Evolutionary conservation across 2,113 vertebrate species (phyloP).

Genomic region (Gallinago paraguaiae): DNA sequence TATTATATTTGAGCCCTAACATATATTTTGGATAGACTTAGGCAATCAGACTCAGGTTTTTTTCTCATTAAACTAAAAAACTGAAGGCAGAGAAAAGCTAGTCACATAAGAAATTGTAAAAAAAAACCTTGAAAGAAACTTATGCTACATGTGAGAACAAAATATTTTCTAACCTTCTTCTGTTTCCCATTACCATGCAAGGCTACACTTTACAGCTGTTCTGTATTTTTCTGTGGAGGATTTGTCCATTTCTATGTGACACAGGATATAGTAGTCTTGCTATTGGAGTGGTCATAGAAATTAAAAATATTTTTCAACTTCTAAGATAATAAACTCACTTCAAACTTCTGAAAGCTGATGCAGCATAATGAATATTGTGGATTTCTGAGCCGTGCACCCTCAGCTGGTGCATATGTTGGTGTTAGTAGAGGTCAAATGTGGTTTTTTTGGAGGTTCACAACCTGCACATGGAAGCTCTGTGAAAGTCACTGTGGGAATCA

Average conservation of each 20-base stretch:
- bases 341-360: not conserved
- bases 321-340: not conserved
- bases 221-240: not conserved
- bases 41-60: not conserved
- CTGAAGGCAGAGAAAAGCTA: not conserved
- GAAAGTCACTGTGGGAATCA: not conserved
- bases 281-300: not conserved
- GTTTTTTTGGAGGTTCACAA: not conserved
- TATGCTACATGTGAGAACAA: not conserved
- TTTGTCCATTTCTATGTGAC: not conserved
- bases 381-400: not conserved
- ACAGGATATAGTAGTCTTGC: not conserved
- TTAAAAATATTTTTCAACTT: not conserved
- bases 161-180: not conserved
- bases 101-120: not conserved
- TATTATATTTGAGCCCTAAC: not conserved
- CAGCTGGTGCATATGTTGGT: not conserved
- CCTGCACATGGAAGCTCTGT: rapidly evolving
- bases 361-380: not conserved
- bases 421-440: not conserved
- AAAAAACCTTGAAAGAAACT: not conserved
- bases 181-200: not conserved
- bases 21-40: not conserved
- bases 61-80: not conserved
- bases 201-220: not conserved